Percentiles rank a stretch among this genome's conserved stretches.
phyloP scores from a whole-genome alignment of 2,113 vertebrate genomes.

The Bostrychus sinensis region DNA sequence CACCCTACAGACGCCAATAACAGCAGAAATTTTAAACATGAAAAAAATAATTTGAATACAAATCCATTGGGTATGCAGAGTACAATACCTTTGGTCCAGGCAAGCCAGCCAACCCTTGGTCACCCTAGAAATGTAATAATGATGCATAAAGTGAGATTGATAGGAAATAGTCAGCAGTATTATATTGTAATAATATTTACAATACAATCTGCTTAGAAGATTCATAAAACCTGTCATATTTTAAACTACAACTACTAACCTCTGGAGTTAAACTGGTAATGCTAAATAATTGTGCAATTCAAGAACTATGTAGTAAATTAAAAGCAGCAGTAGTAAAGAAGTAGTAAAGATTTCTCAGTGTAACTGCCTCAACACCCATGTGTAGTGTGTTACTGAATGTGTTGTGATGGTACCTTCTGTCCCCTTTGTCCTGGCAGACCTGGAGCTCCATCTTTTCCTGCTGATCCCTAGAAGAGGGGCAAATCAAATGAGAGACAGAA shows the following conservation, averaged over 20 bases:
- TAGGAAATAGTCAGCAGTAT: too few species aligned
- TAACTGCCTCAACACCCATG: not conserved
- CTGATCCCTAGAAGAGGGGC: constrained; percentile 77
- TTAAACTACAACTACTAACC: too few species aligned
- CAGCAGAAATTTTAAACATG: not conserved
- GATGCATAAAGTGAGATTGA: not conserved
- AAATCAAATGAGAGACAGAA: constrained; percentile 3
- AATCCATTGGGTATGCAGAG: not conserved
- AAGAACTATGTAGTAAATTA: too few species aligned
- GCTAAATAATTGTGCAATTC: too few species aligned
- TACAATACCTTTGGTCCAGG: constrained; percentile 86
- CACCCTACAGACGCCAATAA: constrained; percentile 80
- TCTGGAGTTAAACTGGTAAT: too few species aligned
- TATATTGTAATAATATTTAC: too few species aligned
- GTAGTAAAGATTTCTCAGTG: too few species aligned
- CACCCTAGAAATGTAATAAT: constrained; percentile 76
- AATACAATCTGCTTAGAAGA: too few species aligned
- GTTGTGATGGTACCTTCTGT: constrained; percentile 77
- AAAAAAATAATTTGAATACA: too few species aligned
- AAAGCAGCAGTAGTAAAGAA: too few species aligned
- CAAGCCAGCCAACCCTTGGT: constrained; percentile 81
- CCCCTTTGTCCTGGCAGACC: constrained; percentile 81
- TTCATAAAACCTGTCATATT: too few species aligned
- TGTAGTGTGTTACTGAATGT: not conserved
- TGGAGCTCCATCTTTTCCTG: constrained; percentile 78